Evolutionary conservation across 2,888 invertebrate genomes (phyloP).

Genomic region (Xanthia icteritia): DNA sequence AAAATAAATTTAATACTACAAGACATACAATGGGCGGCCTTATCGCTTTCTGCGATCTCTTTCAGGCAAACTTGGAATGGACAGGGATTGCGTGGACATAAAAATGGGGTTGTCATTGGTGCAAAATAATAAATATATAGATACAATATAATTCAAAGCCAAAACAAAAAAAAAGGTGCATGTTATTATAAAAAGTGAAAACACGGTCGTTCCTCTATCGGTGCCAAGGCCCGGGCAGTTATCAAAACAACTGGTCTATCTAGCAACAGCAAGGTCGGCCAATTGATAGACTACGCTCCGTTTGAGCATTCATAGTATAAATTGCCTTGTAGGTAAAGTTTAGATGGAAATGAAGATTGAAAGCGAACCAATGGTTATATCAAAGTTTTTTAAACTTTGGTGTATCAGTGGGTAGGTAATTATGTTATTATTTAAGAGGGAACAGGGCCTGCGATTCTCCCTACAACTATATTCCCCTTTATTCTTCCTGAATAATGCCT

Average conservation of each 20-base stretch:
- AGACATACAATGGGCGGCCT: too few relatives aligned
- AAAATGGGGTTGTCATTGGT: too few relatives aligned
- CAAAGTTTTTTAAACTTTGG: conserved; percentile 26
- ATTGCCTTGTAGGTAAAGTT: conserved; percentile 31
- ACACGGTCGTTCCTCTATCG: conserved; percentile 54
- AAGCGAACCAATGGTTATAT: neutral
- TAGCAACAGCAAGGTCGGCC: conserved; percentile 54
- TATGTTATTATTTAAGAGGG: too few relatives aligned
- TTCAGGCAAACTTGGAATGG: too few relatives aligned
- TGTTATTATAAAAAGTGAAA: conserved; percentile 64
- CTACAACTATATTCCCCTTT: too few relatives aligned
- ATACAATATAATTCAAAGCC: too few relatives aligned
- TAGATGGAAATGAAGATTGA: conserved; percentile 14
- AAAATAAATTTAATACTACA: too few relatives aligned
- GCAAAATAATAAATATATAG: too few relatives aligned
- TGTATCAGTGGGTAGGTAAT: neutral
- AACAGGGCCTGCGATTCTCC: too few relatives aligned
- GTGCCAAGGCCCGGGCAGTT: conserved; percentile 63
- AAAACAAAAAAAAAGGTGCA: conserved; percentile 38
- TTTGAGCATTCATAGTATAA: conserved; percentile 39
- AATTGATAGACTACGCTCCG: conserved; percentile 52
- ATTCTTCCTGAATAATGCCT: too few relatives aligned
- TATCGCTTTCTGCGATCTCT: too few relatives aligned
- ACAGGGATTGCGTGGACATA: too few relatives aligned
- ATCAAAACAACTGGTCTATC: conserved; percentile 65